These are phyloP conservation scores for Vireo altiloquus DNA, from an alignment of 2,113 vertebrate species.

Conservation along the genomic window DNA sequence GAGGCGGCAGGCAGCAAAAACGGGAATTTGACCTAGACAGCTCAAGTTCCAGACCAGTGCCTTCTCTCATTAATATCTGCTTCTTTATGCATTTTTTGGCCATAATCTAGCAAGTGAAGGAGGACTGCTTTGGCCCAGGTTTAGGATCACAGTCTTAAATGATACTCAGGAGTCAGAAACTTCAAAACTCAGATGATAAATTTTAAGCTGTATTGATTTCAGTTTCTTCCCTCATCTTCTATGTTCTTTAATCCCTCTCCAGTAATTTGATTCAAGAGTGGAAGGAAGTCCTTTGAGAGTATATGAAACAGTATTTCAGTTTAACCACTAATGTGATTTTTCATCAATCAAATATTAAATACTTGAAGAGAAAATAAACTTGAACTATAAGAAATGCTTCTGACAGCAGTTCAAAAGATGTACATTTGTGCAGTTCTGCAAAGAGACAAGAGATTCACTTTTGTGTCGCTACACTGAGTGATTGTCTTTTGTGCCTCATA, in stretches of 20 bases:
- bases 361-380: slow-evolving; percentile 11
- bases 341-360: slow-evolving; percentile 48
- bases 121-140: background rate
- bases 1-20: background rate
- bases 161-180: background rate
- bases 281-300: slow-evolving; percentile 4
- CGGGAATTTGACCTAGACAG: slow-evolving; percentile 1
- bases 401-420: background rate
- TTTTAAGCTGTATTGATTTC: slow-evolving; percentile 50
- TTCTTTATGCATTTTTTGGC: background rate
- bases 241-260: background rate
- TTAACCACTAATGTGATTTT: slow-evolving; percentile 30
- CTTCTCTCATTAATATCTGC: slow-evolving; percentile 2
- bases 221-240: background rate
- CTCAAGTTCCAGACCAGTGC: slow-evolving; percentile 8
- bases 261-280: slow-evolving; percentile 29
- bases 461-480: background rate
- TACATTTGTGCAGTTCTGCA: background rate
- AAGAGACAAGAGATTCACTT: background rate
- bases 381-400: background rate
- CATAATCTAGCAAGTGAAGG: background rate
- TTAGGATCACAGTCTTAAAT: background rate
- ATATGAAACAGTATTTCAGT: slow-evolving; percentile 1
- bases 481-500: background rate
- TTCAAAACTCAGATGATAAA: slow-evolving; percentile 11